phyloP scores from a whole-genome alignment of 2,797 vertebrate genomes.

The Otus scops region DNA sequence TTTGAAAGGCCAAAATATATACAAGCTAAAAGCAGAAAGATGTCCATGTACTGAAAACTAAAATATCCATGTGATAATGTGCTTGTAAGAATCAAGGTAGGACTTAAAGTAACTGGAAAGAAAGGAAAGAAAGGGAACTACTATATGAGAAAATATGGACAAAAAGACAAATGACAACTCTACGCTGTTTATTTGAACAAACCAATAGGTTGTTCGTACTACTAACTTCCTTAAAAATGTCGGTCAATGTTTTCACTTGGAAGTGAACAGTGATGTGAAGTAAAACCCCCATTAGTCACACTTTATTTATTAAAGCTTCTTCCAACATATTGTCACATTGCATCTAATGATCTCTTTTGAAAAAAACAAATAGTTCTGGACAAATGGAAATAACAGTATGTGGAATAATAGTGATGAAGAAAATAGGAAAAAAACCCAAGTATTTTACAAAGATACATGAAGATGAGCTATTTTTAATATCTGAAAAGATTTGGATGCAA shows the following conservation, averaged over 20 bases:
- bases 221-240: neutral
- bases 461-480: neutral
- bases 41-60: neutral
- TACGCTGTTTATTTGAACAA: neutral
- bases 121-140: neutral
- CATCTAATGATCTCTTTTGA: neutral
- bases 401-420: neutral
- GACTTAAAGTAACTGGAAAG: neutral
- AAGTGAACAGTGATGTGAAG: neutral
- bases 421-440: neutral
- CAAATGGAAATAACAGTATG: neutral
- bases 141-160: neutral
- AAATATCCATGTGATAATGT: neutral
- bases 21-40: neutral
- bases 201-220: neutral
- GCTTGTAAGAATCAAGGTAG: neutral
- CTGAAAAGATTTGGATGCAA: neutral
- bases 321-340: neutral
- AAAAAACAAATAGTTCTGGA: neutral
- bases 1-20: neutral
- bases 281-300: neutral
- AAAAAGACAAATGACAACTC: neutral
- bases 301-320: neutral
- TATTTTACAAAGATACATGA: neutral
- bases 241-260: neutral